phyloP scores from a whole-genome alignment of 2,888 invertebrate species.

The Machimus atricapillus region DNA sequence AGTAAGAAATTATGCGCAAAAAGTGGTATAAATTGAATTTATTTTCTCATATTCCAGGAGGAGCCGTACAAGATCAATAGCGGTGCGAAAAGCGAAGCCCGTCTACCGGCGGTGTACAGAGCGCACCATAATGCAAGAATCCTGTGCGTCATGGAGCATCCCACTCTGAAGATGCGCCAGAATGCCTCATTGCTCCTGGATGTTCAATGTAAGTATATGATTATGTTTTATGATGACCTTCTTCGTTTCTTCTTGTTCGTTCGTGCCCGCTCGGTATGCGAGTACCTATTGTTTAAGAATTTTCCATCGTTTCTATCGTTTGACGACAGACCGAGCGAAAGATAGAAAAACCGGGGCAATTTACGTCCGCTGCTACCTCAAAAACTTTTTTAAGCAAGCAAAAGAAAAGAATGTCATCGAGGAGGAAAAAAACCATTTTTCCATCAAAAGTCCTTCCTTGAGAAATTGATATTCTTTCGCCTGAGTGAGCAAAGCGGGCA shows the following conservation, averaged over 20 bases:
- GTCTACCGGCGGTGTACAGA: slow-evolving; percentile 77
- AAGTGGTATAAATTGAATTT: background rate
- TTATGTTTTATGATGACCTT: background rate
- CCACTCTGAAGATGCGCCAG: slow-evolving; percentile 62
- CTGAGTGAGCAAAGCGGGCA: slow-evolving; percentile 5
- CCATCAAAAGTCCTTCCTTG: slow-evolving; percentile 14
- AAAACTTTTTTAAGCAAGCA: background rate
- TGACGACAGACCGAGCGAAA: background rate
- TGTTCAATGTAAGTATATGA: slow-evolving; percentile 60
- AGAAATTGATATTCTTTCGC: slow-evolving; percentile 27
- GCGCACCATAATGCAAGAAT: slow-evolving; percentile 88
- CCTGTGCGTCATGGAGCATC: slow-evolving; percentile 80
- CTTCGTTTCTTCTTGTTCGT: background rate
- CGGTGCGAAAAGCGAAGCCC: slow-evolving; percentile 70
- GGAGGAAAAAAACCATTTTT: slow-evolving; percentile 15
- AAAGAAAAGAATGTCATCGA: background rate
- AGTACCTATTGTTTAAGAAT: background rate
- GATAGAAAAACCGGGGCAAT: background rate
- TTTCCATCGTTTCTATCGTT: background rate
- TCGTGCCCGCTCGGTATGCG: background rate
- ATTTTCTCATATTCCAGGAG: slow-evolving; percentile 52
- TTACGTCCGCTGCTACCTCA: background rate
- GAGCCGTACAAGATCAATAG: slow-evolving; percentile 61
- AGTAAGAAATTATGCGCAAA: background rate
- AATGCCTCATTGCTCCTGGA: slow-evolving; percentile 62